These are phyloP conservation scores for Hydrozoanthus tunicans DNA, from an alignment of 64 coral and sea anemone species.

Conservation along the genomic window DNA sequence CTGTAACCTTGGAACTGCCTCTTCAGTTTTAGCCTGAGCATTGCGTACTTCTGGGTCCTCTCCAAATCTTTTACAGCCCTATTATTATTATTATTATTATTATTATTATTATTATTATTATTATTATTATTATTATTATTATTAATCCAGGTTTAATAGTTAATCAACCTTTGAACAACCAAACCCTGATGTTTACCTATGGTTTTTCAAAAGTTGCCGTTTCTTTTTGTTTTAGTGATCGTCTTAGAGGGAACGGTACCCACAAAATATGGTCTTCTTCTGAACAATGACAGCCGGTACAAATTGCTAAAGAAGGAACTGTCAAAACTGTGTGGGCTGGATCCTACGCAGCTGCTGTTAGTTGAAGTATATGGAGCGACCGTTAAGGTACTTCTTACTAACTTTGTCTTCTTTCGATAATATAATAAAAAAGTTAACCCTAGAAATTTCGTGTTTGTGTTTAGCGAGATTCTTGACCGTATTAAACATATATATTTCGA, in stretches of 20 bases:
- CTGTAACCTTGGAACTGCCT: too few relatives aligned
- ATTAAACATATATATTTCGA: too few relatives aligned
- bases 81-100: too few relatives aligned
- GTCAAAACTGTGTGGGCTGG: constrained; percentile 78
- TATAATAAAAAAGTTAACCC: background rate
- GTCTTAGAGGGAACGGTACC: constrained; percentile 72
- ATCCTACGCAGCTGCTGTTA: constrained; percentile 63
- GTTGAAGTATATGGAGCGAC: constrained; percentile 95
- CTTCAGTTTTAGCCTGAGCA: too few relatives aligned
- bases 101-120: too few relatives aligned
- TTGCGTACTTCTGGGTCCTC: too few relatives aligned
- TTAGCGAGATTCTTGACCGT: background rate
- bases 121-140: too few relatives aligned
- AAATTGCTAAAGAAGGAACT: constrained; percentile 86
- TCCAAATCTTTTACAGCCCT: too few relatives aligned
- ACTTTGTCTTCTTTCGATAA: background rate
- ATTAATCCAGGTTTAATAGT: too few relatives aligned
- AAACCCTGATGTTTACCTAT: background rate
- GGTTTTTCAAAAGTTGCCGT: background rate
- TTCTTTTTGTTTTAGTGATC: constrained; percentile 69
- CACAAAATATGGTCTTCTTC: constrained; percentile 88
- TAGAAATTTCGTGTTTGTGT: background rate
- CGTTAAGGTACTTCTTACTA: constrained; percentile 74
- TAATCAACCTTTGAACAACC: too few relatives aligned
- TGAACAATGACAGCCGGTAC: constrained; percentile 92